Evolutionary conservation across 2,113 vertebrate species (phyloP), one percentile per base, ranked within the genome.

Genomic region (Trematomus loennbergii): DNA sequence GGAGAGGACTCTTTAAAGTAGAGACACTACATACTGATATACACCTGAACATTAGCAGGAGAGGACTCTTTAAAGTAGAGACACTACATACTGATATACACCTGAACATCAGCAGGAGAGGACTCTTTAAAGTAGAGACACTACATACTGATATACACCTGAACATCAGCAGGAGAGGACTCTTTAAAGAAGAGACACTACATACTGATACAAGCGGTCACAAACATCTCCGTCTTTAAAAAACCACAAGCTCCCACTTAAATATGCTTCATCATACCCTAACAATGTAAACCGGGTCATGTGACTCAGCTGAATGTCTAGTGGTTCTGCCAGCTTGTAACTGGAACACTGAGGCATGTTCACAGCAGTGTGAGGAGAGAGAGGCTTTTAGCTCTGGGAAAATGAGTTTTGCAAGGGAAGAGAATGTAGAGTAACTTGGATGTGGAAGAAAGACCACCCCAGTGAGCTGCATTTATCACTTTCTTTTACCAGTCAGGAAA

Each of bases 241-340:
- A 40, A 68, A 36, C 36, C 66, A 61, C 33, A 62, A 5, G 3
- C 54, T 88, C 77, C 65, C n/a, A 59, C 55, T 85, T 61, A 59
- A 58, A 59, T n/a, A 15, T 55, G 59, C 65, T 46, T 53, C 15
- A 33, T 81, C 61, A 50, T 61, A 15, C 13, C 18, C 40, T 18
- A 17, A 63, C 15, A 72, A 57, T 22, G 58, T 70, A 67, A 40
- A 63, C 61, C 13, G 2, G 45, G 50, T 57, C 84, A 81, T 25
- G 78, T 84, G 76, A 85, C 78, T 75, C 20, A 50, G 13, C 60
- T 69, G 18, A 80, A 52, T 17, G 57, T 62, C 49, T 36, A 25
- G 46, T n/a, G 17, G 36, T 58, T 61, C 6, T 88, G 72, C 72
- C 76, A 87, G 46, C 11, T 50, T 13, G 8, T 18, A 46, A 18